Evolutionary conservation across 1,140 invertebrate genomes (phyloP).

Genomic region (Drosophila asahinai): DNA sequence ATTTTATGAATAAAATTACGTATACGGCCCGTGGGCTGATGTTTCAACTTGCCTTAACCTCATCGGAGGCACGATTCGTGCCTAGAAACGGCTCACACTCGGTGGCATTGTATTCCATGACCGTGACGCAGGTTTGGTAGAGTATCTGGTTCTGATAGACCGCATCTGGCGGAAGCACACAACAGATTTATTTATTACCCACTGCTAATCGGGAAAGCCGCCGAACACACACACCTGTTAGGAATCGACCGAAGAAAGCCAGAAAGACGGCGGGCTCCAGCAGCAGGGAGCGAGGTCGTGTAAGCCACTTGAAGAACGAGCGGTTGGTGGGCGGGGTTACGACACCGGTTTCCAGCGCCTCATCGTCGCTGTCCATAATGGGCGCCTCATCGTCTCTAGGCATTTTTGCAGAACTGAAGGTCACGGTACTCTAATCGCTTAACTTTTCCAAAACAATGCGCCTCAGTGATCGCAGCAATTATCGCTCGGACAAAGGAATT

Average conservation of each 20-base stretch:
- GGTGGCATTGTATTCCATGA: slow-evolving; percentile 65
- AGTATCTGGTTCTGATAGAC: slow-evolving; percentile 82
- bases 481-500: slow-evolving; percentile 66
- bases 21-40: slow-evolving; percentile 7
- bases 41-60: slow-evolving; percentile 57
- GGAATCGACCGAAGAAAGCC: slow-evolving; percentile 70
- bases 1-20: slow-evolving; percentile 17
- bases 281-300: slow-evolving; percentile 41
- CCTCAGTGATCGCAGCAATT: slow-evolving; percentile 15
- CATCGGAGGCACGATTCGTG: slow-evolving; percentile 67
- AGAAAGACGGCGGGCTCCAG: slow-evolving; percentile 80
- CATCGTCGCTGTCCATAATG: slow-evolving; percentile 28
- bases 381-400: slow-evolving; percentile 19
- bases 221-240: slow-evolving; percentile 53
- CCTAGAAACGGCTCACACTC: slow-evolving; percentile 76
- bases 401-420: slow-evolving; percentile 21
- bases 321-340: slow-evolving; percentile 1
- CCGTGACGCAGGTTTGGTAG: slow-evolving; percentile 75
- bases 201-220: not conserved
- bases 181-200: slow-evolving; percentile 5
- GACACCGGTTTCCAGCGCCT: slow-evolving; percentile 8
- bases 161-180: slow-evolving; percentile 58
- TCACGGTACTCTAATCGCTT: slow-evolving; percentile 19
- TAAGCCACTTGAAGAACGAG: slow-evolving; percentile 1
- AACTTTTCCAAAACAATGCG: slow-evolving; percentile 19